Evolutionary conservation across 2,888 invertebrate genomes (phyloP).

Genomic region (Catocala nupta): DNA sequence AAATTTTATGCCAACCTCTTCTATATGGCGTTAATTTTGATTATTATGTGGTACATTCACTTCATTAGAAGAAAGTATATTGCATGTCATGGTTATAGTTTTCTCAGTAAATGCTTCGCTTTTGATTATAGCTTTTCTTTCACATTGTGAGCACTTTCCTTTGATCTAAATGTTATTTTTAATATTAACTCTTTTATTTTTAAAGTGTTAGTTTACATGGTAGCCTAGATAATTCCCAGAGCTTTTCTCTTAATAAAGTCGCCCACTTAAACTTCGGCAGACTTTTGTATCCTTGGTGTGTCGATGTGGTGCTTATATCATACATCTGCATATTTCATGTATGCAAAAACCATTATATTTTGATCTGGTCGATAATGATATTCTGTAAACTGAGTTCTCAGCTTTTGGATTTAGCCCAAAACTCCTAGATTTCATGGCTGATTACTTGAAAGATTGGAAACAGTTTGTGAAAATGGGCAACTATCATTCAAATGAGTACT

Average conservation of each 20-base stretch:
- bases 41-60: conserved; percentile 37
- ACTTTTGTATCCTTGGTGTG: conserved; percentile 32
- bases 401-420: too few relatives aligned
- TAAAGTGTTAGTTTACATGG: conserved; percentile 31
- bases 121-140: conserved; percentile 29
- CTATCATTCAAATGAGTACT: too few relatives aligned
- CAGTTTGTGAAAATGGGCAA: too few relatives aligned
- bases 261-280: conserved; percentile 33
- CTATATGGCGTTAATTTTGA: conserved; percentile 36
- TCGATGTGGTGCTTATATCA: conserved; percentile 32
- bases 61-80: conserved; percentile 32
- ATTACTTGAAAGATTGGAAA: too few relatives aligned
- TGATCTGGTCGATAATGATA: too few relatives aligned
- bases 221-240: conserved; percentile 31
- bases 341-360: too few relatives aligned
- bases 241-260: conserved; percentile 31
- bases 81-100: conserved; percentile 32
- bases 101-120: conserved; percentile 34
- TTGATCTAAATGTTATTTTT: conserved; percentile 19
- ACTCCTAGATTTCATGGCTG: too few relatives aligned
- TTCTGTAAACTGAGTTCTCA: too few relatives aligned
- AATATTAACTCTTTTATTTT: conserved; percentile 13
- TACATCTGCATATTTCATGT: conserved; percentile 31
- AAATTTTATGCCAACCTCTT: conserved; percentile 35
- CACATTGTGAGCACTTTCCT: conserved; percentile 36